Conservation (phyloP, 2,797 vertebrate species). For the Phalloptychus januarius region DNA sequence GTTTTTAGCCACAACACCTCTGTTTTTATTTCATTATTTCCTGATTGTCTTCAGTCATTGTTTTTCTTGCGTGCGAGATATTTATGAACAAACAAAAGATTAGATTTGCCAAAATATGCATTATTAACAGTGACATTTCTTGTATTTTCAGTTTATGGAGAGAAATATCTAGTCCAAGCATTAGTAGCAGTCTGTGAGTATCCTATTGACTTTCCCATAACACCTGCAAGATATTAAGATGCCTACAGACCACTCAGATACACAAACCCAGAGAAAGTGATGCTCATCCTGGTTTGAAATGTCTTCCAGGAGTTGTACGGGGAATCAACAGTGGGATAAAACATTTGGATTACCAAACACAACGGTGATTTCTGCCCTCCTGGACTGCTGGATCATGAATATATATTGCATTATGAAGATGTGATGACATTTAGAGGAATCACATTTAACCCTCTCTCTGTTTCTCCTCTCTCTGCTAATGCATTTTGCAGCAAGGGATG, state of each 20-base stretch:
- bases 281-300: conserved; percentile 38
- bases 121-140: neutral
- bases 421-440: conserved; percentile 84
- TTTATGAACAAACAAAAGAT: neutral
- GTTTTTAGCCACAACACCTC: neutral
- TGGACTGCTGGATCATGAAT: conserved; percentile 81
- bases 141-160: neutral
- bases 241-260: conserved; percentile 22
- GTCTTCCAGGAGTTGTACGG: conserved; percentile 53
- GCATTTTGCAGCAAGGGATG: conserved; percentile 77
- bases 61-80: neutral
- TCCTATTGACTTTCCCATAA: conserved; percentile 27
- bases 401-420: conserved; percentile 86
- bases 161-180: neutral
- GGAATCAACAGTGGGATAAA: conserved; percentile 76
- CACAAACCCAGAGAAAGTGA: conserved; percentile 40
- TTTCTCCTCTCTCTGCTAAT: conserved; percentile 71
- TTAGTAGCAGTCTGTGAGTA: conserved; percentile 7
- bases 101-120: neutral
- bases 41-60: neutral
- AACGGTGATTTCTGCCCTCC: conserved; percentile 76
- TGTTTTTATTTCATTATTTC: neutral
- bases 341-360: conserved; percentile 79
- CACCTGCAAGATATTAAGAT: conserved; percentile 20
- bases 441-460: conserved; percentile 80